Base-by-base conservation (phyloP, 1,140 invertebrate genomes). In the Mamestra configurata region DNA sequence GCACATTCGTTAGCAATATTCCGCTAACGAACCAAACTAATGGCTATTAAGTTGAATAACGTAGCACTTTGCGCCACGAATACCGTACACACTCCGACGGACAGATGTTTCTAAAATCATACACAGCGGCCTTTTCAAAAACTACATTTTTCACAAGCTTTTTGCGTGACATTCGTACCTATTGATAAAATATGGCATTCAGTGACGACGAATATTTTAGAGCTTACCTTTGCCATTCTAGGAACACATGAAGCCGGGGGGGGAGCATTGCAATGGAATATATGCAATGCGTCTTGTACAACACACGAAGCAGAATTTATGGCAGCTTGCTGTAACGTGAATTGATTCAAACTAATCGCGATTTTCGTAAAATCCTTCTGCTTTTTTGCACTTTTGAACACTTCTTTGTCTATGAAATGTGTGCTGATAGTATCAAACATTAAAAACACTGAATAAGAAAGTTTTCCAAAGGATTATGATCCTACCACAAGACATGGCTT, bases 1-100 rank as follows among this genome's bases (percentile, higher is more conserved):
- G 86, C 88, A 90, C 90, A 93, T 92, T 94, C 92, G 93, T 94
- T 93, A 94, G 91, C 91, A 92, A 94, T 93, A 94, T 93, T 92
- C 91, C 89, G 85, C 91, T 94, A 94, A 94, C 93, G 93, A 94
- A 94, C 90, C 90, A 91, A 92, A 93, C 89, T 93, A 93, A 93
- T 93, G 92, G 90, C 90, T 91, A 93, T 94, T 94, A 94, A 93
- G 85, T 92, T 93, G 88, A 93, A 93, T 91, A 92, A 93, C 90
- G 89, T 86, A 90, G 88, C 90, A 94, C 90, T 93, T 91, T 89
- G 84, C 87, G 84, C 84, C 88, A 84, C 82, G 89, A 90, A 89
- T 88, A 84, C 86, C 86, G 82, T 88, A 88, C 88, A 85, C 84
- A 85, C 77, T 84, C 55, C 31, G 40, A 86, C 83, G 88, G 87